Base-by-base conservation (phyloP, 2,797 vertebrate species). In the Acanthis flammea region DNA sequence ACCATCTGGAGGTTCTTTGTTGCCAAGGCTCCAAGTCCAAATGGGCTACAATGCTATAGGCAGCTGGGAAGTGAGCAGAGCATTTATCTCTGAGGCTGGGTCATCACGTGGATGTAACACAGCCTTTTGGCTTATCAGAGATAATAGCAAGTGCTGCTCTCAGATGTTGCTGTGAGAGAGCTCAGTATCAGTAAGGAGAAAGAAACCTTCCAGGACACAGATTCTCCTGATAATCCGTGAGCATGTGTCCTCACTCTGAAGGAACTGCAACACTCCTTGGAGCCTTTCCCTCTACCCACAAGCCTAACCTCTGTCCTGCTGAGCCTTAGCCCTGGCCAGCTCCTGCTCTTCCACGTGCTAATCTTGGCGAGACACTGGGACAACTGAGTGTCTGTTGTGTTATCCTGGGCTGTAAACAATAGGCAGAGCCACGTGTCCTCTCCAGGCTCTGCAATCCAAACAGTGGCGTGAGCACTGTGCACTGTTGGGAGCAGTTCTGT, bases 271-370 rank as follows among this genome's bases (percentile, higher is more conserved):
- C 3, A 4, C 86, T 95, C 77, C 86, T 86, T n/a, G 50, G 92
- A 96, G 80, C 88, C 14, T 60, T 94, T 76, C 77, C 63, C 67
- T 79, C 74, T 85, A 55, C 92, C 92, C 33, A 28, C 92, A 82
- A 85, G 55, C 62, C 83, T 91, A 77, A 94, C 90, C 85, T 81
- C 93, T 62, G 39, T 95, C 92, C 93, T 73, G 90, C 93, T 76
- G 86, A 78, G 90, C 75, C 80, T 92, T 9, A 27, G 58, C 76
- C 79, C 66, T 28, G 76, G 92, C 95, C 95, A 93, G 90, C 93
- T 96, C 93, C 93, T 95, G 90, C 88, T 95, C 88, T 82, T 95
- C 95, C 95, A 97, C 63, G 70, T 95, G 96, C 95, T 94, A 65
- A 94, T 95, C 92, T 95, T 97, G 95, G 96, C 88, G 11, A 95